phyloP scores from a whole-genome alignment of 2,797 vertebrate genomes.

The Macropodus opercularis region DNA sequence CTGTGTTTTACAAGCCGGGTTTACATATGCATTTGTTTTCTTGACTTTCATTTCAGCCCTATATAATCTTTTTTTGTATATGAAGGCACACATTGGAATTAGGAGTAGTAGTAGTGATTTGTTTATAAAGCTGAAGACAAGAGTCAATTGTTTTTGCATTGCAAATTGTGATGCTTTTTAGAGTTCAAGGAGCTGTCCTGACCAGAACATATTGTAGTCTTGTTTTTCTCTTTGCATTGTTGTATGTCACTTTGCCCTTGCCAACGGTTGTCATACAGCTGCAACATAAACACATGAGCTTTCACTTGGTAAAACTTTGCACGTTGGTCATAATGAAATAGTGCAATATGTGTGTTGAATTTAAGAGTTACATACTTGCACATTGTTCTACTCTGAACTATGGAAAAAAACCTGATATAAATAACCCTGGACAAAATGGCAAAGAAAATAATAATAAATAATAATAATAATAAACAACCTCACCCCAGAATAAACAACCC shows the following conservation, averaged over 20 bases:
- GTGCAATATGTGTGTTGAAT: slow-evolving; percentile 41
- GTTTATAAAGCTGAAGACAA: slow-evolving; percentile 68
- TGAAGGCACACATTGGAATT: slow-evolving; percentile 64
- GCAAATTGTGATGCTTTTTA: slow-evolving; percentile 70
- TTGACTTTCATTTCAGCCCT: slow-evolving; percentile 68
- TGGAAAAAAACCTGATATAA: no score
- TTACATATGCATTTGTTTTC: slow-evolving; percentile 77
- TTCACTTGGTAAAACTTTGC: slow-evolving; percentile 39
- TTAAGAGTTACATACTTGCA: slow-evolving; percentile 11
- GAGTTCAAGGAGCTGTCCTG: slow-evolving; percentile 48
- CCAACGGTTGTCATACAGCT: slow-evolving; percentile 3
- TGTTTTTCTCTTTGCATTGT: slow-evolving; percentile 8
- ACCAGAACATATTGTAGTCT: slow-evolving; percentile 10
- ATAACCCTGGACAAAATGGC: no score
- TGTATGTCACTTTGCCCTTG: background rate
- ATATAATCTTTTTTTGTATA: slow-evolving; percentile 61
- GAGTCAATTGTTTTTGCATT: slow-evolving; percentile 73
- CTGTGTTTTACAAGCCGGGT: slow-evolving; percentile 42
- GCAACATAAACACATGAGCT: slow-evolving; percentile 11
- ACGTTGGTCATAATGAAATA: slow-evolving; percentile 65
- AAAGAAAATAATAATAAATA: no score
- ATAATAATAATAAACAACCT: no score
- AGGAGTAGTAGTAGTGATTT: slow-evolving; percentile 55
- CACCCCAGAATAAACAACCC: no score
- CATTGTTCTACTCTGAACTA: slow-evolving; percentile 10